phyloP scores from a whole-genome alignment of 2,113 vertebrate genomes.

The Poeciliopsis retropinna region DNA sequence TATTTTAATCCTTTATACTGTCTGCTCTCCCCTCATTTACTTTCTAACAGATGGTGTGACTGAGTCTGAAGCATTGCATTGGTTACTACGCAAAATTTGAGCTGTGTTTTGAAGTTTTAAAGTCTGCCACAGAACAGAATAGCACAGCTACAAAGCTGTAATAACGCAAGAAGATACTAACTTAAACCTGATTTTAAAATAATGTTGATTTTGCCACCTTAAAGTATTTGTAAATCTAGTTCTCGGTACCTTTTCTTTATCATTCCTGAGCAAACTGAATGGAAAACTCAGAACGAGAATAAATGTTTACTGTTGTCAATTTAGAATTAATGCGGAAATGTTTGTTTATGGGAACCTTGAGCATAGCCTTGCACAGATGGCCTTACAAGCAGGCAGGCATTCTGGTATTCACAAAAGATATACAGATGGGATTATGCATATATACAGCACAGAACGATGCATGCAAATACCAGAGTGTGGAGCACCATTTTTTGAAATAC shows the following conservation, averaged over 20 bases:
- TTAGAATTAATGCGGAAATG: conserved; percentile 18
- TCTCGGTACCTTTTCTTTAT: not conserved
- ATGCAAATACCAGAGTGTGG: conserved; percentile 27
- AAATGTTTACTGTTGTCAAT: not conserved
- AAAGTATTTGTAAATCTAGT: not conserved
- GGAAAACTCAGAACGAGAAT: not conserved
- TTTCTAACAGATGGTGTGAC: conserved; percentile 55
- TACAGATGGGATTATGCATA: conserved; percentile 8
- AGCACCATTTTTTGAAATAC: conserved; percentile 13
- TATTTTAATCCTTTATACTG: conserved; percentile 21
- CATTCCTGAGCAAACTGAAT: conserved; percentile 2
- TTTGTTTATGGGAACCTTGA: conserved; percentile 26
- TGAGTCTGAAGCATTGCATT: conserved; percentile 41
- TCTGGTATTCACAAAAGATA: conserved; percentile 20
- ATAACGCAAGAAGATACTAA: conserved; percentile 1
- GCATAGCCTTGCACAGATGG: conserved; percentile 23
- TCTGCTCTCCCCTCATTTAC: conserved; percentile 13
- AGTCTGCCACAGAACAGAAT: conserved; percentile 24
- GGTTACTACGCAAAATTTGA: conserved; percentile 52
- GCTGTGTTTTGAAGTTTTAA: conserved; percentile 42
- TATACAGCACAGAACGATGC: conserved; percentile 17
- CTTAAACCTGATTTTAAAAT: not conserved
- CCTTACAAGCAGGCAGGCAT: conserved; percentile 16
- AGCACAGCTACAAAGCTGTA: not conserved
- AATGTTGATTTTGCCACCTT: not conserved